phyloP scores from a whole-genome alignment of 2,113 vertebrate species.

The Neolamprologus devosi region DNA sequence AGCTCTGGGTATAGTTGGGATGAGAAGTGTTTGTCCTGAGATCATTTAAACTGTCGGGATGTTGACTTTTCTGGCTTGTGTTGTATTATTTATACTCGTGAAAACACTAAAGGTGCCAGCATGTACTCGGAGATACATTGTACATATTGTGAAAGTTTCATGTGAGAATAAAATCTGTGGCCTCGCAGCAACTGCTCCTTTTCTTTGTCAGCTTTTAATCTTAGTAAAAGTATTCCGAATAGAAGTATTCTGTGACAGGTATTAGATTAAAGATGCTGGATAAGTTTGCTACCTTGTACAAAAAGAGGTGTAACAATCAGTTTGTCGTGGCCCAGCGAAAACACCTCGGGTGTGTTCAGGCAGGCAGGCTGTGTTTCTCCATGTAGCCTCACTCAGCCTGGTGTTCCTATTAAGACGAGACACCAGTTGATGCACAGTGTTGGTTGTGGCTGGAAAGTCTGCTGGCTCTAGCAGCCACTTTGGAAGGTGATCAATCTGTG shows the following conservation, averaged over 20 bases:
- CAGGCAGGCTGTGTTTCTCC: not conserved
- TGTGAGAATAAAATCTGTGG: not conserved
- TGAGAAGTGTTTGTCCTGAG: not conserved
- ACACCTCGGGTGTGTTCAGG: not conserved
- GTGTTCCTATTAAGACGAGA: constrained; percentile 5
- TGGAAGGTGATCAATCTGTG: not conserved
- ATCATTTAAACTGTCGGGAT: not conserved
- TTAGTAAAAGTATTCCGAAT: not conserved
- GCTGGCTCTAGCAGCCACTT: not conserved
- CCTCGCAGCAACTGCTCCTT: not conserved
- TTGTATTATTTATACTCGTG: not conserved
- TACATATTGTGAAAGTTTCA: not conserved
- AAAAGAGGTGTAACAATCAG: not conserved
- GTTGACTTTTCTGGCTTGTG: not conserved
- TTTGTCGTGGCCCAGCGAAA: not conserved
- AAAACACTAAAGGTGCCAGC: not conserved
- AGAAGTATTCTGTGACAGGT: not conserved
- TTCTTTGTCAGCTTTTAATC: not conserved
- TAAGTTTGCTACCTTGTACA: not conserved
- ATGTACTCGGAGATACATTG: not conserved
- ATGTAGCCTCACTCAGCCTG: not conserved
- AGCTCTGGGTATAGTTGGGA: not conserved
- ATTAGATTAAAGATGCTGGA: not conserved
- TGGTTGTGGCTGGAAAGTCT: not conserved
- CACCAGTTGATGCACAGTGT: not conserved